Evolutionary conservation across 2,797 vertebrate genomes (phyloP).

Genomic region (Nyctalus aviator): DNA sequence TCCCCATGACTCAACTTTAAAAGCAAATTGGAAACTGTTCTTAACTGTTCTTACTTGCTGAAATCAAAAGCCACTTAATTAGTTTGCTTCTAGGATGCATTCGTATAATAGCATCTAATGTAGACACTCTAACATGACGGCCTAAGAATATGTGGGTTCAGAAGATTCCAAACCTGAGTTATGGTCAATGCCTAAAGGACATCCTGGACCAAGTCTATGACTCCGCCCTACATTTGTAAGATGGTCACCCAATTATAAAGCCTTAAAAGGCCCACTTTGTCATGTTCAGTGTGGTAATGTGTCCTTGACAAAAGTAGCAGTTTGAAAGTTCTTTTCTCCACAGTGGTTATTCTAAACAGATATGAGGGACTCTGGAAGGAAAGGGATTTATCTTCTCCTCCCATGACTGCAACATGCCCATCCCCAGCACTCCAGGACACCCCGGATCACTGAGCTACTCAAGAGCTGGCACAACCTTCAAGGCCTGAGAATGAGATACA

Average conservation of each 20-base stretch:
- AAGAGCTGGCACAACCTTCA: not conserved
- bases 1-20: constrained; percentile 84
- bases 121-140: constrained; percentile 77
- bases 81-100: constrained; percentile 81
- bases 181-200: not conserved
- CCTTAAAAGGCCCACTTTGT: not conserved
- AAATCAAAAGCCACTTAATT: constrained; percentile 87
- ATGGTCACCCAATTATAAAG: not conserved
- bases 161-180: constrained; percentile 68
- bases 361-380: not conserved
- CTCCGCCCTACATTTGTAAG: not conserved
- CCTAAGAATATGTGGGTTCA: constrained; percentile 17
- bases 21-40: constrained; percentile 82
- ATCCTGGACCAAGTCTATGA: not conserved
- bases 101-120: constrained; percentile 77
- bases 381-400: not conserved
- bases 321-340: not conserved
- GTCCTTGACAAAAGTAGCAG: not conserved
- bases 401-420: not conserved
- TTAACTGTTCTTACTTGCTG: constrained; percentile 83
- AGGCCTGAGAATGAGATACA: not conserved
- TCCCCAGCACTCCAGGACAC: fast-evolving
- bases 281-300: not conserved
- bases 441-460: not conserved
- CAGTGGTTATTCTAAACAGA: not conserved